A percentile compares a stretch with the other conserved stretches of the same genome.
phyloP scores from a whole-genome alignment of 2,888 invertebrate genomes.

The Hirtodrosophila trivittata region DNA sequence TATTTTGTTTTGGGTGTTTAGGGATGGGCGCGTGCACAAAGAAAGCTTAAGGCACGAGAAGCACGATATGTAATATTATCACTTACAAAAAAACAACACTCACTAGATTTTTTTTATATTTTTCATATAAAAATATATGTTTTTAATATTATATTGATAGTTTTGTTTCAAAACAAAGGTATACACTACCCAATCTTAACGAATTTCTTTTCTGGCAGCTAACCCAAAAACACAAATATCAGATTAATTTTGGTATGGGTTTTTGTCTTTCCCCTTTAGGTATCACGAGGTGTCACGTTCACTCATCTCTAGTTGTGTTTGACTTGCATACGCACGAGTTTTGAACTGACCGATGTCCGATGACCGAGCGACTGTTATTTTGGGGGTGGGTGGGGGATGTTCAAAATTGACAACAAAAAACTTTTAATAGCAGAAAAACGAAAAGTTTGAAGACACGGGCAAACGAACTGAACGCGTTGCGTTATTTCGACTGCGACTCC shows the following conservation, averaged over 20 bases:
- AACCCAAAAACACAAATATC: too few relatives aligned
- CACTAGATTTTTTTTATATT: too few relatives aligned
- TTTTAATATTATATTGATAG: too few relatives aligned
- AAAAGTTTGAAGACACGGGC: slow-evolving; percentile 11
- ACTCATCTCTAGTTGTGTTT: slow-evolving; percentile 35
- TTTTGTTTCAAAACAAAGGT: too few relatives aligned
- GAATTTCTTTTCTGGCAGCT: too few relatives aligned
- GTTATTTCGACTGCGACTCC: slow-evolving; percentile 42
- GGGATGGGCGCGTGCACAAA: not conserved
- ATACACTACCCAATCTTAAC: too few relatives aligned
- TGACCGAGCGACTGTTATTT: slow-evolving; percentile 24
- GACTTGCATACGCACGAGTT: slow-evolving; percentile 38
- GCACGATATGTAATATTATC: too few relatives aligned
- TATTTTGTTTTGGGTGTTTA: not conserved
- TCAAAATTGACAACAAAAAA: slow-evolving; percentile 40
- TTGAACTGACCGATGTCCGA: slow-evolving; percentile 33
- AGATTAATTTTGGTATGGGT: too few relatives aligned
- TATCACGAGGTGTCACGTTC: slow-evolving; percentile 33
- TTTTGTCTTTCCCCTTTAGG: too few relatives aligned
- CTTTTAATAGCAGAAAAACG: slow-evolving; percentile 13
- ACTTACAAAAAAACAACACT: too few relatives aligned
- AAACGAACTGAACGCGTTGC: slow-evolving; percentile 44
- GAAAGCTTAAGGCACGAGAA: too few relatives aligned
- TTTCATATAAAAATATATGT: too few relatives aligned
- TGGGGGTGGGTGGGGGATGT: not conserved